phyloP scores from a whole-genome alignment of 2,888 invertebrate species.

The Papilio gigon region DNA sequence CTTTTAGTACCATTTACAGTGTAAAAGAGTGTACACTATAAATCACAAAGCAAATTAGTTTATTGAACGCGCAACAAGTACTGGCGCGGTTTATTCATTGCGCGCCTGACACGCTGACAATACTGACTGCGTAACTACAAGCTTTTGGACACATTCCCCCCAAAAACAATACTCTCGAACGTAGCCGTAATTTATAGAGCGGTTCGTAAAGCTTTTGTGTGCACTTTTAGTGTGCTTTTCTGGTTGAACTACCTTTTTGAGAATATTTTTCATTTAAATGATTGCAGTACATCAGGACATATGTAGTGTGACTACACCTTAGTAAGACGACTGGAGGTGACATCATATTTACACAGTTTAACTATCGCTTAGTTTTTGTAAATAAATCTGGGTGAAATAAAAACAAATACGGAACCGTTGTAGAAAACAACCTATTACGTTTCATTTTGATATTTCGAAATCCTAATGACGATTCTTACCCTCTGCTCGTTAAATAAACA shows the following conservation, averaged over 20 bases:
- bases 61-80: conserved; percentile 24
- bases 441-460: conserved; percentile 27
- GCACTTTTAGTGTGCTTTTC: conserved; percentile 3
- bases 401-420: too few species aligned
- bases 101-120: conserved; percentile 24
- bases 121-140: conserved; percentile 32
- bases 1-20: neutral
- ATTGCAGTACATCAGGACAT: neutral
- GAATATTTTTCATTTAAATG: neutral
- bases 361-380: too few species aligned
- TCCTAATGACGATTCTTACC: conserved; percentile 13
- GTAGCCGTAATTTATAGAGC: conserved; percentile 17
- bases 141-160: conserved; percentile 26
- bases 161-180: conserved; percentile 27
- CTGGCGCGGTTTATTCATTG: conserved; percentile 30
- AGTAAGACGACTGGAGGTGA: too few species aligned
- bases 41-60: conserved; percentile 21
- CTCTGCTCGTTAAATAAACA: conserved; percentile 37
- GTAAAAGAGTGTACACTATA: conserved; percentile 2
- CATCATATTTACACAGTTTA: too few species aligned
- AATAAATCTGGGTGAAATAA: too few species aligned
- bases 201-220: conserved; percentile 19
- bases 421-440: too few species aligned
- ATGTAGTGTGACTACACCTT: too few species aligned
- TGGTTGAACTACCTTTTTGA: neutral